Conservation (phyloP, 2,113 vertebrate genomes). For the Gallinago jamesoni region DNA sequence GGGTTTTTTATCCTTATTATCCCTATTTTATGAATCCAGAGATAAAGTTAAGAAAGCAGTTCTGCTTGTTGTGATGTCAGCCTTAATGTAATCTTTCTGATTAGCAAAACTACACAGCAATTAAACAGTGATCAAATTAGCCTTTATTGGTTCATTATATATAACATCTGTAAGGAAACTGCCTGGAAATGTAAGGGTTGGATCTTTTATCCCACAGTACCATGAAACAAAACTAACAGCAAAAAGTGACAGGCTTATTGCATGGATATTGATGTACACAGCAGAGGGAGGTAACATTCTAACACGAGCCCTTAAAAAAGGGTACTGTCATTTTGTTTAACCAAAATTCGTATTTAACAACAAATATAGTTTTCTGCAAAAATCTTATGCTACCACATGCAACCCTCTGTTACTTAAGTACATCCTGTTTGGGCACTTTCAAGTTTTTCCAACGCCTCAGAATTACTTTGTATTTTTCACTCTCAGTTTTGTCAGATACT, state of each 20-base stretch:
- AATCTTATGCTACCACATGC: background rate
- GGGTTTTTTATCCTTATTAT: background rate
- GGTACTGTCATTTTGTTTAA: slow-evolving; percentile 63
- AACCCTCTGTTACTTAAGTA: slow-evolving; percentile 63
- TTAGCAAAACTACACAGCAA: background rate
- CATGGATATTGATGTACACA: background rate
- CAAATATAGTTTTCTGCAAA: background rate
- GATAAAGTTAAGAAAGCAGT: background rate
- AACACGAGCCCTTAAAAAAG: slow-evolving; percentile 45
- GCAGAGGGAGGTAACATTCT: background rate
- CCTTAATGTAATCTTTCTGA: background rate
- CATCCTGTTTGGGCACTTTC: slow-evolving; percentile 81
- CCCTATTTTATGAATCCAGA: background rate
- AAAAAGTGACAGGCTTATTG: background rate
- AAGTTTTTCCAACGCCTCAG: slow-evolving; percentile 90
- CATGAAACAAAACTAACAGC: background rate
- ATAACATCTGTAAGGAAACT: background rate
- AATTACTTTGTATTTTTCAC: slow-evolving; percentile 83
- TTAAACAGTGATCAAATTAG: background rate
- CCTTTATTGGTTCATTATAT: slow-evolving; percentile 4
- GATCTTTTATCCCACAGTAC: background rate
- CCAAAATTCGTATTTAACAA: slow-evolving; percentile 49
- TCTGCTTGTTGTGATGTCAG: background rate
- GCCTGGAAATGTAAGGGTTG: background rate
- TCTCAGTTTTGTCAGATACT: slow-evolving; percentile 73